Evolutionary conservation across 1,140 invertebrate species (phyloP), one percentile per base, ranked within the genome.

Genomic region (Heliothis virescens): DNA sequence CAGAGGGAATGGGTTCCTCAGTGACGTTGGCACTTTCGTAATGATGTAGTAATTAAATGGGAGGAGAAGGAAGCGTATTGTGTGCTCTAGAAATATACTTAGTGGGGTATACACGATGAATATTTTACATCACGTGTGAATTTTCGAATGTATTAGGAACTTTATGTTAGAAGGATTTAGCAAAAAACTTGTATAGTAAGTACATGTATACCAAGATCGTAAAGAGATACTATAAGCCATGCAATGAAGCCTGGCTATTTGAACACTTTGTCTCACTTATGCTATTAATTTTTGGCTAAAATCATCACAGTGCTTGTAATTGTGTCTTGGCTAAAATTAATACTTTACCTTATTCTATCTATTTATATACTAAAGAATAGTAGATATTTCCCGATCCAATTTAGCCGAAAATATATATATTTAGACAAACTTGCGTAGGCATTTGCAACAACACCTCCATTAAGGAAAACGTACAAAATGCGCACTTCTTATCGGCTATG

Each of bases 1-100:
- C 72, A 62, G 57, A n/a, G 48, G 12, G 67, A 52, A 29, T 29
- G 21, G n/a, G 57, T 13, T 26, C 57, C 13, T 21, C 57, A 5
- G 12, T 75, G 72, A 74, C 41, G n/a, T 3, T 62, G n/a, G 72
- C 57, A 62, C 72, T 75, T 75, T 75, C 12, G n/a, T 75, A 75
- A 75, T 75, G 72, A 75, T 62, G 57, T 75, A 62, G 16, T 50
- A 75, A 52, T 41, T n/a, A 71, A 71, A 53, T 18, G 21, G 53
- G 48, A 48, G n/a, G n/a, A 26, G 48, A 69, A 53, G 26, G 18
- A 53, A 71, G 18, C 29, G 29, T 63, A 47, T 63, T 63, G 62
- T 63, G 26, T 1, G 34, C 13, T 16, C 26, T 15, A 18, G 26
- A 21, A 41, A 29, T 29, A 26, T 67, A 63, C n/a, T 41, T 34